Evolutionary conservation across 2,113 vertebrate genomes (phyloP).

Genomic region (Setophaga kirtlandii): DNA sequence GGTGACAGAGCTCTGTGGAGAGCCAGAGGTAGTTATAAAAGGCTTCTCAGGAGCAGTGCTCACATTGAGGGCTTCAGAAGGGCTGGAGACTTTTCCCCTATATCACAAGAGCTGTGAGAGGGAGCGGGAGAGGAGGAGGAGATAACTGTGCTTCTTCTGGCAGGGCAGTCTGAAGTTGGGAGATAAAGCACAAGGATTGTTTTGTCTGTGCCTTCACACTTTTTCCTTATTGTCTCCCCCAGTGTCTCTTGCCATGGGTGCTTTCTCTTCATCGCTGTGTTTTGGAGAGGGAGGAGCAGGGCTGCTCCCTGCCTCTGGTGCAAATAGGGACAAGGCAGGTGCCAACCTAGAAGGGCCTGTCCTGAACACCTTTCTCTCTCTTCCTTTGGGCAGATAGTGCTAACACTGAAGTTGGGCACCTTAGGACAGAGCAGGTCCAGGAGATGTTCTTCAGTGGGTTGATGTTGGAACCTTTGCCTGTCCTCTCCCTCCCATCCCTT

Average conservation of each 20-base stretch:
- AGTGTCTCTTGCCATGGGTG: not conserved
- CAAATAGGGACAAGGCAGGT: not conserved
- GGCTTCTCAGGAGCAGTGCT: not conserved
- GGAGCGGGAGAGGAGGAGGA: not conserved
- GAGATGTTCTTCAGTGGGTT: not conserved
- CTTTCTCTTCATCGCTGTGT: fast-evolving
- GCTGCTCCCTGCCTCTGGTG: not conserved
- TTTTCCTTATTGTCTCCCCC: not conserved
- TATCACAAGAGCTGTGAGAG: not conserved
- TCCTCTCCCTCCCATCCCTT: not conserved
- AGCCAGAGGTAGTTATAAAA: not conserved
- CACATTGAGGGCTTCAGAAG: fast-evolving
- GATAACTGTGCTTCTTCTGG: not conserved
- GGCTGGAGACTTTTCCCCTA: not conserved
- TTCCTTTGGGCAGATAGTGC: not conserved
- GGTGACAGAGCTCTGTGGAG: not conserved
- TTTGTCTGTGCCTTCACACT: not conserved
- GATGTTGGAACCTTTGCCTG: not conserved
- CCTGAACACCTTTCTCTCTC: not conserved
- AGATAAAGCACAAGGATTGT: not conserved
- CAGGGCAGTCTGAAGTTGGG: not conserved
- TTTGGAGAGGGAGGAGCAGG: not conserved
- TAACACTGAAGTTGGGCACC: not conserved
- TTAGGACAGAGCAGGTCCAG: not conserved
- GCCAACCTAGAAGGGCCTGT: not conserved